Evolutionary conservation across 2,797 vertebrate species (phyloP).

Genomic region (Enteromius afrohamiltoni): DNA sequence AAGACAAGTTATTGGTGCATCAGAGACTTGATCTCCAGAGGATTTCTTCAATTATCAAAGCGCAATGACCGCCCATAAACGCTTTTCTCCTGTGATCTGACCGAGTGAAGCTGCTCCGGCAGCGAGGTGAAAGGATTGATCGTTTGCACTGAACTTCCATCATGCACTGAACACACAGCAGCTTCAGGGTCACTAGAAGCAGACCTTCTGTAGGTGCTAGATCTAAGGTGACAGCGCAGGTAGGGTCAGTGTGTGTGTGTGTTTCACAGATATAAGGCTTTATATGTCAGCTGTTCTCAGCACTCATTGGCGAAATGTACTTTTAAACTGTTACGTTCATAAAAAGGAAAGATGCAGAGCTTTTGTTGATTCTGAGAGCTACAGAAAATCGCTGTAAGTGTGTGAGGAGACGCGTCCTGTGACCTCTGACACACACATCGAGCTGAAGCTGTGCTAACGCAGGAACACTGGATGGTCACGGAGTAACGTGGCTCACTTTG

Average conservation of each 20-base stretch:
- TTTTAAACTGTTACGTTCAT: neutral
- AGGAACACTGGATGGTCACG: neutral
- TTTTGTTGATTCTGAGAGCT: neutral
- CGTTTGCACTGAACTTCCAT: neutral
- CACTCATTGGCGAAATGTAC: neutral
- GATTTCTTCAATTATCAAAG: neutral
- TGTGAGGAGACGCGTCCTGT: neutral
- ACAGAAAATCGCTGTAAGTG: neutral
- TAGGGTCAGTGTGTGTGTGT: neutral
- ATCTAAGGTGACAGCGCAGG: neutral
- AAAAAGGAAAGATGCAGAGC: neutral
- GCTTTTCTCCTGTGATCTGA: neutral
- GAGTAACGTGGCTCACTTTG: neutral
- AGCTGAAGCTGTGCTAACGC: neutral
- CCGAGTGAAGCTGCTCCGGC: neutral
- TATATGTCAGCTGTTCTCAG: neutral
- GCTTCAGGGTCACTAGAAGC: neutral
- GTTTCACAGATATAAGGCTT: neutral
- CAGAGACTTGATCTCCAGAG: conserved; percentile 15
- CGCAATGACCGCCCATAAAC: neutral
- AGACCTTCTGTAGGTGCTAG: conserved; percentile 1
- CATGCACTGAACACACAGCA: conserved; percentile 2
- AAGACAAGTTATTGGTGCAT: conserved; percentile 2
- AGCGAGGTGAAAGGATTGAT: neutral
- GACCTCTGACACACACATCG: neutral